These are phyloP conservation scores for honey bee (Apis mellifera) DNA, from an alignment of 1,140 invertebrate species.

Conservation along the genomic window Amel_HAv3.1 CM009931.2:23159501-23160000, in stretches of 20 bases:
- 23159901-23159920: slow-evolving; percentile 35
- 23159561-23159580: too few species aligned
- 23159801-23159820: slow-evolving; percentile 44
- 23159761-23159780: slow-evolving; percentile 37
- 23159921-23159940: background rate
- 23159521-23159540: background rate
- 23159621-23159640: background rate
- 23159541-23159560: background rate
- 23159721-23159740: slow-evolving; percentile 21
- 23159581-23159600: background rate
- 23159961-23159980: too few species aligned
- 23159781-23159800: slow-evolving; percentile 43
- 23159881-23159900: slow-evolving; percentile 48
- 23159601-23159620: background rate
- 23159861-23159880: slow-evolving; percentile 60
- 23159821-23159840: slow-evolving; percentile 43
- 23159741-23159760: slow-evolving; percentile 28
- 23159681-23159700: background rate
- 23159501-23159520: background rate
- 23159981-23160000: slow-evolving; percentile 14
- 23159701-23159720: background rate
- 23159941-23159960: background rate
- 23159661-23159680: background rate
- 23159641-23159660: background rate
- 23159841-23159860: slow-evolving; percentile 42